A percentile compares a stretch with the other conserved stretches of the same genome.
Conservation (phyloP, 2,113 vertebrate genomes). For the Mellivora capensis region DNA sequence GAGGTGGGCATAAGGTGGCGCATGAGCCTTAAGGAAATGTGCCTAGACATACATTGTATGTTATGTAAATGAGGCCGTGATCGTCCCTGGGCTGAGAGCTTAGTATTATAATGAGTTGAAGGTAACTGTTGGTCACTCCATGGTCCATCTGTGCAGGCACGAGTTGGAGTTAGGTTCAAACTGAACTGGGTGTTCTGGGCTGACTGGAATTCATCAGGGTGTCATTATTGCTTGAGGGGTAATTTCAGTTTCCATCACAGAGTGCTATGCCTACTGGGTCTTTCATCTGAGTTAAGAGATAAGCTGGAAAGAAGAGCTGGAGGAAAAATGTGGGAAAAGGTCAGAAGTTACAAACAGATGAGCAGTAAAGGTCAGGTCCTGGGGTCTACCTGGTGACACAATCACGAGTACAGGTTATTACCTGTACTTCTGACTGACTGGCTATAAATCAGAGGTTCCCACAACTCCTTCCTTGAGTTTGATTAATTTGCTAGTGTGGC, state of each 20-base stretch:
- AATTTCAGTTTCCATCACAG: neutral
- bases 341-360: neutral
- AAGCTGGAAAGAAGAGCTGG: neutral
- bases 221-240: neutral
- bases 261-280: neutral
- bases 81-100: neutral
- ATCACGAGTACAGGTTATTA: neutral
- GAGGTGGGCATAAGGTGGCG: neutral
- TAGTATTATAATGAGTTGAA: neutral
- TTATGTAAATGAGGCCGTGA: neutral
- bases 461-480: neutral
- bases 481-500: neutral
- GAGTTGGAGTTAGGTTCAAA: neutral
- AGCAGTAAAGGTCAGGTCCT: neutral
- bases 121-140: neutral
- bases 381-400: neutral
- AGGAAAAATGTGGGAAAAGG: neutral
- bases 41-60: neutral
- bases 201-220: neutral
- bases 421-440: neutral
- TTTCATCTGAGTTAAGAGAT: neutral
- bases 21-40: neutral
- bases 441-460: neutral
- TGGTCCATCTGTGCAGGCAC: neutral
- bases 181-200: neutral